Percentiles rank a stretch among this genome's conserved stretches.
These are phyloP conservation scores for Indicator maculatus DNA, from an alignment of 2,113 vertebrate genomes.

Conservation along the genomic window DNA sequence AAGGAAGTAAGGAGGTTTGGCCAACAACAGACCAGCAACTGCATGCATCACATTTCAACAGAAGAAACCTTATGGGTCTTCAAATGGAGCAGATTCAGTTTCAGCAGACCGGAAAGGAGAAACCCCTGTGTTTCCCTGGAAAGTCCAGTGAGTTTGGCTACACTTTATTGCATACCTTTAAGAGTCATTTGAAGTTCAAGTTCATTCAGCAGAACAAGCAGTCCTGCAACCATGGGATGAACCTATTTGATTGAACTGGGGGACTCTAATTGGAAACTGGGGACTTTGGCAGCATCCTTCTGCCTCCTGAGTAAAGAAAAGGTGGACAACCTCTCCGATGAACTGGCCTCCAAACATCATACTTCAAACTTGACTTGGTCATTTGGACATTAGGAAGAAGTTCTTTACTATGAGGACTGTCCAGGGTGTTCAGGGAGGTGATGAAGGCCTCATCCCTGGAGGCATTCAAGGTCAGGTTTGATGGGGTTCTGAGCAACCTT, in stretches of 20 bases:
- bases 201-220: neutral
- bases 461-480: too few relatives aligned
- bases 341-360: neutral
- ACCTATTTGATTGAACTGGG: neutral
- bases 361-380: neutral
- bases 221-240: rapidly evolving
- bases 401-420: too few relatives aligned
- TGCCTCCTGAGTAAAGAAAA: neutral
- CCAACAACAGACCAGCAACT: neutral
- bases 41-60: neutral
- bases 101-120: neutral
- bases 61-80: neutral
- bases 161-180: neutral
- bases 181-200: neutral
- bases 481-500: too few relatives aligned
- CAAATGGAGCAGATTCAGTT: neutral
- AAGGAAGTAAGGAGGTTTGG: neutral
- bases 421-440: too few relatives aligned
- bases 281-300: neutral
- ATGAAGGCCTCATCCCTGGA: too few relatives aligned
- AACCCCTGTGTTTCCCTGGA: neutral
- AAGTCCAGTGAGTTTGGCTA: neutral
- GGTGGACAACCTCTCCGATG: neutral
- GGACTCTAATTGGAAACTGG: neutral
- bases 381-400: too few relatives aligned